A percentile compares a stretch with the other conserved stretches of the same genome.
These are phyloP conservation scores for Ormyrus pomaceus DNA, from an alignment of 2,888 invertebrate genomes.

Conservation along the genomic window DNA sequence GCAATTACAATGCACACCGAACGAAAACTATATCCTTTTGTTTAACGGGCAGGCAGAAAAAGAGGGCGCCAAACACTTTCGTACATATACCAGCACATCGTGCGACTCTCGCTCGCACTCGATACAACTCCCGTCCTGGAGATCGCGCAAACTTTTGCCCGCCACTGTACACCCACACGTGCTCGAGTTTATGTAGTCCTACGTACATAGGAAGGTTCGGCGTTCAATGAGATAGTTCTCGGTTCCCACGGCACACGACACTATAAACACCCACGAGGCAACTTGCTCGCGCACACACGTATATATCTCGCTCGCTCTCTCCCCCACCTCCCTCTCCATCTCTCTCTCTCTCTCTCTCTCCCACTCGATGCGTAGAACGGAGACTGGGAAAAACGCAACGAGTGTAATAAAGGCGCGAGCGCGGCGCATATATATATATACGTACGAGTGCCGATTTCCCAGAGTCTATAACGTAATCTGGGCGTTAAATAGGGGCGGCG, in stretches of 20 bases:
- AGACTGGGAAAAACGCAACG: constrained; percentile 47
- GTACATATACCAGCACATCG: constrained; percentile 7
- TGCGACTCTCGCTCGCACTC: constrained; percentile 13
- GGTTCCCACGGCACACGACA: constrained; percentile 59
- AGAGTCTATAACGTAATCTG: constrained; percentile 43
- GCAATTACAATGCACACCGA: too few species aligned
- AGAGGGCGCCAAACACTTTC: constrained; percentile 7
- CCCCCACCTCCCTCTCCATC: not conserved
- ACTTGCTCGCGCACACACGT: constrained; percentile 5
- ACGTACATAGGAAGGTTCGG: constrained; percentile 40
- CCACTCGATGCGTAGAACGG: constrained; percentile 49
- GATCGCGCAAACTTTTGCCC: constrained; percentile 51
- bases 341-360: not conserved
- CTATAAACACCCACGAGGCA: constrained; percentile 56
- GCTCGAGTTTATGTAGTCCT: not conserved
- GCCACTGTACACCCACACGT: constrained; percentile 33
- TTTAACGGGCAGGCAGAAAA: not conserved
- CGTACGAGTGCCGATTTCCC: constrained; percentile 34
- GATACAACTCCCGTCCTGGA: constrained; percentile 15
- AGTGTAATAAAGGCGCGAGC: constrained; percentile 38
- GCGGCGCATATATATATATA: not conserved
- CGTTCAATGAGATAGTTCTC: constrained; percentile 54
- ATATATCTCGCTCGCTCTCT: not conserved
- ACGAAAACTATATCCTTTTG: constrained; percentile 4
- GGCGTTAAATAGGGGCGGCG: constrained; percentile 38